Evolutionary conservation across 30 jellyfish, hydroid and myxozoan species (phyloP).

Genomic region (Pseudorhiza aurosa): DNA sequence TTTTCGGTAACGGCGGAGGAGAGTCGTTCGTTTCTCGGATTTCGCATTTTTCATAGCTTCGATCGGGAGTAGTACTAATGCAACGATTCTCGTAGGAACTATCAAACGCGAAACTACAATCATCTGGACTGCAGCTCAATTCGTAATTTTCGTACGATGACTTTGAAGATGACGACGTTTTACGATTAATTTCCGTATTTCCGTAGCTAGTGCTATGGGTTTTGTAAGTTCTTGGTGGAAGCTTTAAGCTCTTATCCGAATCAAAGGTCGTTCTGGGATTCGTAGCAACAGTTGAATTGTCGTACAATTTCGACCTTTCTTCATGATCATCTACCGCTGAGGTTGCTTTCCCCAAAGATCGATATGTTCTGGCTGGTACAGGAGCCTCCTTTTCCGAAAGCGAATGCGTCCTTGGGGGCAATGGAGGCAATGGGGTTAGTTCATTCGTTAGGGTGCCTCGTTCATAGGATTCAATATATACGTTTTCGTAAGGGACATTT

Average conservation of each 20-base stretch:
- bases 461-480: not conserved
- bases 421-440: conserved; percentile 10
- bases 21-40: conserved; percentile 2
- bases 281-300: not conserved
- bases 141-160: conserved; percentile 23
- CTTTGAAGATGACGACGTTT: not conserved
- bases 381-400: conserved; percentile 5
- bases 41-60: conserved; percentile 17
- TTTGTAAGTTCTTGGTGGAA: conserved; percentile 56
- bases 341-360: not conserved
- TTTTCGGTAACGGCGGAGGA: conserved; percentile 72
- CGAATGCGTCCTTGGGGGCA: not conserved
- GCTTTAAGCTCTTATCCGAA: not conserved
- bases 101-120: not conserved
- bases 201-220: not conserved
- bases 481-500: conserved; percentile 33
- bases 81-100: not conserved
- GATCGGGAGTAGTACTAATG: not conserved
- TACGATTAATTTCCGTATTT: not conserved
- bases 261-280: not conserved
- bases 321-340: not conserved
- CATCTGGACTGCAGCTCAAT: conserved; percentile 1
- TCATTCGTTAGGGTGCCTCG: not conserved
- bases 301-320: not conserved
- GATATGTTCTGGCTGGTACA: conserved; percentile 56